Base-by-base conservation (phyloP, 2,113 vertebrate genomes). In the Cyprinodon brontotheroides region DNA sequence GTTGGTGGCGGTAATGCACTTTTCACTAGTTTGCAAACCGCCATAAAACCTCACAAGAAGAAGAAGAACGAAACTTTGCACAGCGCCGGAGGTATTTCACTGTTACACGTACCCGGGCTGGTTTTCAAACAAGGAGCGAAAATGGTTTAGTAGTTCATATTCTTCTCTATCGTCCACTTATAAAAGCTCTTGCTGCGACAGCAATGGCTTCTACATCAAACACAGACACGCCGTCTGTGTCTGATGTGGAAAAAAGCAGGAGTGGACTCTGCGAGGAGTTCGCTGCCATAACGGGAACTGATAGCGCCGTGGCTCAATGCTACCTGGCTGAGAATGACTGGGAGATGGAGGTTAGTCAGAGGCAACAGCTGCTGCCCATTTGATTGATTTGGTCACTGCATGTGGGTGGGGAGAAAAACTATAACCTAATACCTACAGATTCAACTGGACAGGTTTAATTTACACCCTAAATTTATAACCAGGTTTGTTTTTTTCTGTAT, bases 281-380 rank as follows among this genome's bases (percentile, higher is more conserved):
- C 70, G 88, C 92, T 1, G 22, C 80, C 0, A 47, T 98, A 53
- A 91, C 96, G 11, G 82, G 87, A 36, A 92, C 93, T 10, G 95
- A 95, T 13, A 29, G 11, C 41, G 92, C 78, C 0, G 92, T 94
- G 61, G 96, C 96, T 14, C 94, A 92, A 77, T 85, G 94, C 75
- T 96, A 92, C 89, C 77, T 98, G 84, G 91, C 93, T 11, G 92
- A 92, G 65, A 96, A 94, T 80, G 93, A 86, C 20, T 98, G 96
- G 98, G 87, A 96, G 20, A 81, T 98, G 93, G 92, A 98, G 89
- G 97, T 98, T 17, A 17, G 43, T 8, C 20, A 57, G 50, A 57
- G 50, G 9, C 5, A n/a, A 57, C 8, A 41, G 17, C 17, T 57
- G 50, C 50, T 20, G 1, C 14, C 45, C 13, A 41, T 78, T 61